Evolutionary conservation across 2,888 invertebrate genomes (phyloP).

Genomic region (Parnassius glacialis): DNA sequence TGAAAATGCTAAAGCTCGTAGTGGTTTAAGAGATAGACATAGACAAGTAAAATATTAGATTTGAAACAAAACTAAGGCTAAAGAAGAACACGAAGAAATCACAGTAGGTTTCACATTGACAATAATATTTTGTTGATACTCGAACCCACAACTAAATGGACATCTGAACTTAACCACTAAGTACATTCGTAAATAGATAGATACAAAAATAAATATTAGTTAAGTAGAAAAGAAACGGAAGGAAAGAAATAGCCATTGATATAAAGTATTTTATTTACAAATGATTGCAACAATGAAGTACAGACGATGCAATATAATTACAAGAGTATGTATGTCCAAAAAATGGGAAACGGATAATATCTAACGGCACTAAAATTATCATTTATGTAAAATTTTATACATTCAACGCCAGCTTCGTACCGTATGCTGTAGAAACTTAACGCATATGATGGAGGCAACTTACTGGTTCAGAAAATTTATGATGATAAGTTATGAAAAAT

Average conservation of each 20-base stretch:
- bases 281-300: conserved; percentile 82
- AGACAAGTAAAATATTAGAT: no score
- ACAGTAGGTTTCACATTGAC: no score
- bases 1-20: no score
- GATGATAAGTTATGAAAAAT: no score
- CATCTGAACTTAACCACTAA: no score
- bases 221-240: not conserved
- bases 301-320: conserved; percentile 80
- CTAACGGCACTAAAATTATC: conserved; percentile 78
- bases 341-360: conserved; percentile 78
- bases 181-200: no score
- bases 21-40: no score
- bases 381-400: conserved; percentile 70
- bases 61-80: no score
- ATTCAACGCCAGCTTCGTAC: conserved; percentile 52
- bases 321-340: conserved; percentile 76
- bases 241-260: conserved; percentile 27
- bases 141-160: no score
- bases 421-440: conserved; percentile 33
- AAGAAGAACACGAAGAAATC: no score
- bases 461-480: not conserved
- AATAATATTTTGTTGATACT: no score
- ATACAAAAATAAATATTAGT: no score
- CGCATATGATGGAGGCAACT: conserved; percentile 19
- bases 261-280: conserved; percentile 75